These are phyloP conservation scores for Stegodyphus mimosarum DNA, from an alignment of 1,140 invertebrate species.

Conservation along the genomic window DNA sequence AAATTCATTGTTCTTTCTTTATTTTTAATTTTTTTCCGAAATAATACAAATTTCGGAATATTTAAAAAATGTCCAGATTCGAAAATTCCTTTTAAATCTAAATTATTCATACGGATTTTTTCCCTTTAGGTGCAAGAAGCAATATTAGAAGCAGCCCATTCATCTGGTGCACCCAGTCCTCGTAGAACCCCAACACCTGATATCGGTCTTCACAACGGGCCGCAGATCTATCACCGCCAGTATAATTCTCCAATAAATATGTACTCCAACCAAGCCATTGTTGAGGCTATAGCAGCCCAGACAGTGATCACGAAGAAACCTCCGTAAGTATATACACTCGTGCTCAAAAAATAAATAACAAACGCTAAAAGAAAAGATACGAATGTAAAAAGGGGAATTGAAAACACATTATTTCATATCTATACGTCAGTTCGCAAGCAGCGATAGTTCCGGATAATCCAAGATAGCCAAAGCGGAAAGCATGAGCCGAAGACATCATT, in stretches of 20 bases:
- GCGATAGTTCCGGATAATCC: too few relatives aligned
- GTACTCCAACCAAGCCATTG: conserved; percentile 95
- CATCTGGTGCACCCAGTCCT: conserved; percentile 46
- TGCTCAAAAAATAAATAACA: background rate
- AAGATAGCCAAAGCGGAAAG: too few relatives aligned
- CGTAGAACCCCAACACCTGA: conserved; percentile 50
- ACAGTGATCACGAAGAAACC: conserved; percentile 72
- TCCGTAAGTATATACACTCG: conserved; percentile 6
- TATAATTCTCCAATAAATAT: conserved; percentile 95
- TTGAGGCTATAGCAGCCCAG: conserved; percentile 92
- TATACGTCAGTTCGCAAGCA: too few relatives aligned
- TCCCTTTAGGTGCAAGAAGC: conserved; percentile 39
- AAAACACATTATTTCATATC: too few relatives aligned
- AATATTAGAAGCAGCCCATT: conserved; percentile 40
- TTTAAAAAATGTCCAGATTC: too few relatives aligned
- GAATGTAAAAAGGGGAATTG: too few relatives aligned
- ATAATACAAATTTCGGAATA: too few relatives aligned
- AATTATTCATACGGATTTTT: background rate
- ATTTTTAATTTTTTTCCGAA: too few relatives aligned
- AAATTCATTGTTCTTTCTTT: too few relatives aligned
- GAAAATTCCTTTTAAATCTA: background rate
- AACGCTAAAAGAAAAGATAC: too few relatives aligned
- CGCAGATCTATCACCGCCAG: conserved; percentile 93
- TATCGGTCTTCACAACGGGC: conserved; percentile 11
- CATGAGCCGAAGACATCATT: too few relatives aligned